These are phyloP conservation scores for Drosophila ustulata DNA, from an alignment of 2,888 invertebrate genomes.

Conservation along the genomic window DNA sequence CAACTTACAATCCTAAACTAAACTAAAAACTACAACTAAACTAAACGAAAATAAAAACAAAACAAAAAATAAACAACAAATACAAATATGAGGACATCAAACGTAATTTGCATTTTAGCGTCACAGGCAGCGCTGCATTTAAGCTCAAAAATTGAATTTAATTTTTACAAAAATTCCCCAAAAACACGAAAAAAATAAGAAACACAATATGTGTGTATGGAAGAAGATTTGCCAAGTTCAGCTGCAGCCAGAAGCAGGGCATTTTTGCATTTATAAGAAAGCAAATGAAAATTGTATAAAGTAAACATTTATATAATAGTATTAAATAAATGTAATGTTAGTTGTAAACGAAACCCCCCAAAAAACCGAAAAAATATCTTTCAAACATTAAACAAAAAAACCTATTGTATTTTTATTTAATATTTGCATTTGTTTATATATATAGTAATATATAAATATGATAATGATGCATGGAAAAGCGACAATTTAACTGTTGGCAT, in stretches of 20 bases:
- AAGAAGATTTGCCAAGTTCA: constrained; percentile 64
- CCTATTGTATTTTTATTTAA: constrained; percentile 78
- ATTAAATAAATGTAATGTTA: constrained; percentile 74
- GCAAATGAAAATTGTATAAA: constrained; percentile 69
- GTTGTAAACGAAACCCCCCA: constrained; percentile 49
- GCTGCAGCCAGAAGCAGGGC: constrained; percentile 65
- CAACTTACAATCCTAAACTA: constrained; percentile 57
- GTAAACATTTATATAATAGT: constrained; percentile 69
- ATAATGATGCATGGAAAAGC: constrained; percentile 49
- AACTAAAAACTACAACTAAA: constrained; percentile 31
- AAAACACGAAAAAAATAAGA: constrained; percentile 43
- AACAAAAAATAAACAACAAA: constrained; percentile 13
- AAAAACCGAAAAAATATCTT: constrained; percentile 52
- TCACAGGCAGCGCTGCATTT: constrained; percentile 75
- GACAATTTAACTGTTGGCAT: constrained; percentile 81
- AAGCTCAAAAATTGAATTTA: constrained; percentile 81
- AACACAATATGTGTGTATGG: constrained; percentile 16
- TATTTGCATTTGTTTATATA: constrained; percentile 54
- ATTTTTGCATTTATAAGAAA: constrained; percentile 70
- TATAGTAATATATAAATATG: constrained; percentile 19
- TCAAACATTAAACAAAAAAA: constrained; percentile 66
- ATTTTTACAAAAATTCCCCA: constrained; percentile 57
- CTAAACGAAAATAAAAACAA: constrained; percentile 30
- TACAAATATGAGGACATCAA: constrained; percentile 44
- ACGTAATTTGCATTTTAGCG: constrained; percentile 77